A percentile compares a stretch with the other conserved stretches of the same genome.
phyloP scores from a whole-genome alignment of 2,113 vertebrate genomes.

The Lepus timidus region DNA sequence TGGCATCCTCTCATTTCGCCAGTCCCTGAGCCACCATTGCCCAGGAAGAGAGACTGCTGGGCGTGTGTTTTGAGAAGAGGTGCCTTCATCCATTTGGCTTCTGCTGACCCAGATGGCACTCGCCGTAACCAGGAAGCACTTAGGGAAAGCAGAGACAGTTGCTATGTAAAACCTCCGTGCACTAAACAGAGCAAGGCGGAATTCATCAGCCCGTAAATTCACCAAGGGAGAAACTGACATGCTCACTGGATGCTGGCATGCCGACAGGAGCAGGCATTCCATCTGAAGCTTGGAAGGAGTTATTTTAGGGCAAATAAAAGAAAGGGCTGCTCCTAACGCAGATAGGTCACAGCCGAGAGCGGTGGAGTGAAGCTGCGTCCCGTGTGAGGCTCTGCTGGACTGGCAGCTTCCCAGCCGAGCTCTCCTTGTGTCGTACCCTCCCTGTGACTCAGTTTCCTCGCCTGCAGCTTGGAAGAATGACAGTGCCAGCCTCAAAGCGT shows the following conservation, averaged over 20 bases:
- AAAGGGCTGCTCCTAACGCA: conserved; percentile 28
- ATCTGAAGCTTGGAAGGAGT: conserved; percentile 38
- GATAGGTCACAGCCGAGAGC: not conserved
- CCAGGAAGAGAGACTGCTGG: not conserved
- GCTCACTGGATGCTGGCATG: accelerated
- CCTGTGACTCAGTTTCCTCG: not conserved
- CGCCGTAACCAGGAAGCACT: not conserved
- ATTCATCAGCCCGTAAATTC: not conserved
- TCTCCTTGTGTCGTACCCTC: not conserved
- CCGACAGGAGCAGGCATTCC: not conserved
- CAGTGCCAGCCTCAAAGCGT: not conserved
- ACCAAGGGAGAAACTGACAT: not conserved
- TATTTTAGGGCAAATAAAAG: conserved; percentile 56
- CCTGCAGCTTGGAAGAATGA: not conserved
- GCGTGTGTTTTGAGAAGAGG: not conserved
- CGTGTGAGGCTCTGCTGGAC: not conserved
- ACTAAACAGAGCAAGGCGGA: conserved; percentile 7
- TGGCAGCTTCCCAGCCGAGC: not conserved
- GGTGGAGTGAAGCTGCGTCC: not conserved
- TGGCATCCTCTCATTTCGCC: not conserved
- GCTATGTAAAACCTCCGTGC: not conserved
- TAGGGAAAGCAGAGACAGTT: not conserved
- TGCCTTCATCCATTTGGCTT: not conserved
- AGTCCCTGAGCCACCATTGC: not conserved
- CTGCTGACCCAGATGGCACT: not conserved